Evolutionary conservation across 2,888 invertebrate species (phyloP).

Genomic region (Cataglyphis altisquamis): DNA sequence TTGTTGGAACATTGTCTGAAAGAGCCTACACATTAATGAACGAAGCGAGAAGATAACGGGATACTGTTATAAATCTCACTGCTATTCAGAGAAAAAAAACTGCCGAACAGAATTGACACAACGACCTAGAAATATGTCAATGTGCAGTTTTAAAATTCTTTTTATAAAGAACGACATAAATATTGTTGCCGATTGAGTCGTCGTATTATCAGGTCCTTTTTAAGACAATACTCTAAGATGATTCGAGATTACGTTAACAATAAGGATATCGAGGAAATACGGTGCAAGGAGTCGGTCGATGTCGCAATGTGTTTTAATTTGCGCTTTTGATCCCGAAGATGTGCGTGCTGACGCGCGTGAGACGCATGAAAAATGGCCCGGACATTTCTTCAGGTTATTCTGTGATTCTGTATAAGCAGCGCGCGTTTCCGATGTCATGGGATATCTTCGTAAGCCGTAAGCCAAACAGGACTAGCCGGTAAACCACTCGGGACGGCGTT

Average conservation of each 20-base stretch:
- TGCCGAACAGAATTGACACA: conserved; percentile 35
- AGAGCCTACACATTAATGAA: neutral
- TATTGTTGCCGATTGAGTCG: neutral
- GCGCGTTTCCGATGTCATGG: conserved; percentile 60
- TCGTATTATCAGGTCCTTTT: neutral
- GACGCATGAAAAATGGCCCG: conserved; percentile 50
- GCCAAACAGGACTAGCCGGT: conserved; percentile 78
- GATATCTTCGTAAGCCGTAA: conserved; percentile 78
- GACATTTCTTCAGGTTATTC: conserved; percentile 55
- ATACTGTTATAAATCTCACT: conserved; percentile 80
- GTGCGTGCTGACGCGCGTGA: conserved; percentile 42
- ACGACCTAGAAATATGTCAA: conserved; percentile 43
- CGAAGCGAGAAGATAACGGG: conserved; percentile 53
- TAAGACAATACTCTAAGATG: neutral
- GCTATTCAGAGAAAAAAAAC: conserved; percentile 70
- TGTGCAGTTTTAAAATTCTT: conserved; percentile 55
- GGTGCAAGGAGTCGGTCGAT: neutral
- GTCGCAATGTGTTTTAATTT: conserved; percentile 52
- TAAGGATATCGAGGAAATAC: neutral
- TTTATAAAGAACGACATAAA: conserved; percentile 12
- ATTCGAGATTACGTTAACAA: neutral
- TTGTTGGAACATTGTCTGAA: too few species aligned
- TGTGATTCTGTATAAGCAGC: conserved; percentile 75
- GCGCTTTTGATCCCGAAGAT: conserved; percentile 30
- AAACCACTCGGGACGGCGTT: conserved; percentile 77